Evolutionary conservation across 2,113 vertebrate genomes (phyloP).

Genomic region (Cercopithecus mona): DNA sequence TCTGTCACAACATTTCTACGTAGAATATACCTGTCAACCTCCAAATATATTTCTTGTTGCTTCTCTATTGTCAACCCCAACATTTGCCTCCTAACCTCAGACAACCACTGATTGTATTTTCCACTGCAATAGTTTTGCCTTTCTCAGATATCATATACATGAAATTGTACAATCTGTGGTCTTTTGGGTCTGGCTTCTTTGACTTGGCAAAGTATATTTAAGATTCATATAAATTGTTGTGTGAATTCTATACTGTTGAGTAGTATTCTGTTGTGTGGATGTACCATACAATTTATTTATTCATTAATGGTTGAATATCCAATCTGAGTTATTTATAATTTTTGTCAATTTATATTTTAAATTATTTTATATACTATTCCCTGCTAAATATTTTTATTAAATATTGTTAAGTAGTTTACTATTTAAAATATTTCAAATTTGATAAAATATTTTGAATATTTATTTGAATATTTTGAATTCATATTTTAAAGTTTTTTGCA

Average conservation of each 20-base stretch:
- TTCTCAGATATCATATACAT: neutral
- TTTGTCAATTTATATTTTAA: slow-evolving; percentile 10
- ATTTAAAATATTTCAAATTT: neutral
- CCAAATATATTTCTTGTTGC: neutral
- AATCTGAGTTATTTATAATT: neutral
- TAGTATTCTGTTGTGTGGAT: neutral
- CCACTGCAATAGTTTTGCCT: neutral
- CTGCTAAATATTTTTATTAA: neutral
- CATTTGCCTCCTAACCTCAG: neutral
- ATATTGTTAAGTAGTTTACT: neutral
- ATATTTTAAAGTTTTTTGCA: neutral
- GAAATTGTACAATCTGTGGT: neutral
- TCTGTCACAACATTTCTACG: neutral
- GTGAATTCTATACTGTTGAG: neutral
- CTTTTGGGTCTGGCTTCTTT: neutral
- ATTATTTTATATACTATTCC: neutral
- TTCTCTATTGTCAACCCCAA: neutral
- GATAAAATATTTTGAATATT: neutral
- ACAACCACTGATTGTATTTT: neutral
- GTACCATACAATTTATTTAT: neutral
- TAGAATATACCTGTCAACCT: neutral
- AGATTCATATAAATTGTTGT: neutral
- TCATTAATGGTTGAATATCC: neutral
- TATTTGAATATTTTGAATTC: neutral
- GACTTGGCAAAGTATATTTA: neutral